phyloP scores from a whole-genome alignment of 2,113 vertebrate species.

The Jacana jacana region DNA sequence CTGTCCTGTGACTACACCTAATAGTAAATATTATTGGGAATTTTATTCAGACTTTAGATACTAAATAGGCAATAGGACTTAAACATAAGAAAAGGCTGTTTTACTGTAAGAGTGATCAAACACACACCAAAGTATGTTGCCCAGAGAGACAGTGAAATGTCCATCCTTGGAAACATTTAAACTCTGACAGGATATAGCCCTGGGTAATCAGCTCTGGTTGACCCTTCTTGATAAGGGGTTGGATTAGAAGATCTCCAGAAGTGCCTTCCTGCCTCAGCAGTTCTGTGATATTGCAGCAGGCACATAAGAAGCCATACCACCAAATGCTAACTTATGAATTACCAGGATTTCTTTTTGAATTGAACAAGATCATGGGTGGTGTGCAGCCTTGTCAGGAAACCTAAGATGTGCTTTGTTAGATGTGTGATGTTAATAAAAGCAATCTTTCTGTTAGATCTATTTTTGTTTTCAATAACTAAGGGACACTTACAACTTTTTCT shows the following conservation, averaged over 20 bases:
- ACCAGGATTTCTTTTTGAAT: neutral
- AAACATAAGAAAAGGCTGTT: neutral
- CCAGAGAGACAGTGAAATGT: neutral
- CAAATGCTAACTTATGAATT: neutral
- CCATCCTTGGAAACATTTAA: neutral
- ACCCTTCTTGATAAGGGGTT: neutral
- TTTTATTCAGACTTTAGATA: neutral
- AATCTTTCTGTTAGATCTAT: neutral
- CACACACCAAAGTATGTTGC: neutral
- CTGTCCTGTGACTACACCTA: neutral
- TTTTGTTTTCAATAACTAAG: neutral
- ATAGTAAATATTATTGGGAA: neutral
- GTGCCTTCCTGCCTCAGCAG: neutral
- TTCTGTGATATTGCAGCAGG: neutral
- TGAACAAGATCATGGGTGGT: neutral
- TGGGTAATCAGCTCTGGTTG: neutral
- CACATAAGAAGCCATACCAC: neutral
- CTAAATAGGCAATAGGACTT: neutral
- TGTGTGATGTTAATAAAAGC: neutral
- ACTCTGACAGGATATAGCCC: neutral
- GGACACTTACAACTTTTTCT: neutral
- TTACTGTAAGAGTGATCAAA: neutral
- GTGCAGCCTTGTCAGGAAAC: neutral
- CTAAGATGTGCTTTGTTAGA: neutral
- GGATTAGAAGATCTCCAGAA: neutral